A percentile compares a stretch with the other conserved stretches of the same genome.
Evolutionary conservation across 2,888 invertebrate genomes (phyloP).

Genomic region (Thysanoteuthis rhombus): DNA sequence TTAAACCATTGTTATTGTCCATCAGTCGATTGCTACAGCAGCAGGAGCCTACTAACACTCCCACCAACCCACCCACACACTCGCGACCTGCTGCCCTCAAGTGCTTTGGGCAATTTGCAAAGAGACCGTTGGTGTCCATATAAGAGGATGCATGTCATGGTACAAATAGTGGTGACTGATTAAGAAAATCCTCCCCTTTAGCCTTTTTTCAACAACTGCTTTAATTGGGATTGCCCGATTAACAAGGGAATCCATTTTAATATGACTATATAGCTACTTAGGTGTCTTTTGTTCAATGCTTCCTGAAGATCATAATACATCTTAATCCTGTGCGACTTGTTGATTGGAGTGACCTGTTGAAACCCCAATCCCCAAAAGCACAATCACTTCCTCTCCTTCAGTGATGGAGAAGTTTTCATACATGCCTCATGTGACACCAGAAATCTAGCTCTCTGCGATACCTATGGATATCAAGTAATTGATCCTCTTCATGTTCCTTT

Average conservation of each 20-base stretch:
- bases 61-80: neutral
- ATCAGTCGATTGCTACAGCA: neutral
- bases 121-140: neutral
- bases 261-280: neutral
- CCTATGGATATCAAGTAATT: neutral
- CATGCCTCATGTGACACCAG: neutral
- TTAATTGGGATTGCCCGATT: neutral
- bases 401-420: neutral
- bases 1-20: neutral
- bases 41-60: neutral
- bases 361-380: neutral
- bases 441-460: neutral
- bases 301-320: too few relatives aligned
- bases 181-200: neutral
- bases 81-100: neutral
- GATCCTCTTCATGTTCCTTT: too few relatives aligned
- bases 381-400: too few relatives aligned
- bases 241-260: neutral
- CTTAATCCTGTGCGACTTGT: neutral
- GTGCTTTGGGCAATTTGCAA: neutral
- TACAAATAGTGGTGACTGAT: neutral
- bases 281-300: neutral
- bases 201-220: neutral
- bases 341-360: neutral
- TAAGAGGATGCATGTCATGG: neutral